A percentile compares a stretch with the other conserved stretches of the same genome.
These are phyloP conservation scores for Polypterus senegalus DNA, from an alignment of 2,113 vertebrate genomes.

Conservation along the genomic window DNA sequence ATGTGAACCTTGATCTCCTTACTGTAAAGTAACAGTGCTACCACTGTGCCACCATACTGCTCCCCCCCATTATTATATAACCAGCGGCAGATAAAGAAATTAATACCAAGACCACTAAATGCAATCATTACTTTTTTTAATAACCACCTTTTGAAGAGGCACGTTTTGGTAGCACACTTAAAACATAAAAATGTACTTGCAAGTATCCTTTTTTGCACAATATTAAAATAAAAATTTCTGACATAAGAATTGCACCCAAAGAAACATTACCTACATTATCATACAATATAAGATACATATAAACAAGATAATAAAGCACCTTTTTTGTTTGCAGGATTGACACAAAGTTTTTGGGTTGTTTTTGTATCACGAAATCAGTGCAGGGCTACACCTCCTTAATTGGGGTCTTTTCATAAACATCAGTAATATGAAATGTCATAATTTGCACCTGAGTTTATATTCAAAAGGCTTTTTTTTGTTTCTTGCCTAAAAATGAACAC, in stretches of 20 bases:
- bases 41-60: too few relatives aligned
- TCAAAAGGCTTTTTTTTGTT: constrained; percentile 39
- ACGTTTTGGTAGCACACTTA: constrained; percentile 61
- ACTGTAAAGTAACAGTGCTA: too few relatives aligned
- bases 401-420: constrained; percentile 42
- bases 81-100: constrained; percentile 19
- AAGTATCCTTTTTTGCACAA: constrained; percentile 65
- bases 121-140: constrained; percentile 53
- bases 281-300: constrained; percentile 83
- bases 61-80: background rate
- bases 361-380: constrained; percentile 75
- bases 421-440: constrained; percentile 44
- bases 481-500: background rate
- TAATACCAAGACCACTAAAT: constrained; percentile 32
- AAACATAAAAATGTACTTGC: constrained; percentile 53
- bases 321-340: constrained; percentile 58
- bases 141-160: constrained; percentile 64
- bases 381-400: constrained; percentile 65
- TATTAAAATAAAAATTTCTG: constrained; percentile 91
- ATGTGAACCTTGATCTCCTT: too few relatives aligned
- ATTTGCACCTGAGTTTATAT: constrained; percentile 72
- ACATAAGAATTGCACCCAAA: constrained; percentile 80
- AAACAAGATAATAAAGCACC: constrained; percentile 71
- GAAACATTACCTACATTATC: constrained; percentile 74
- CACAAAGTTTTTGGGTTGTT: constrained; percentile 57